Base-by-base conservation (phyloP, 1,140 invertebrate species). In the Bradysia coprophila region DNA sequence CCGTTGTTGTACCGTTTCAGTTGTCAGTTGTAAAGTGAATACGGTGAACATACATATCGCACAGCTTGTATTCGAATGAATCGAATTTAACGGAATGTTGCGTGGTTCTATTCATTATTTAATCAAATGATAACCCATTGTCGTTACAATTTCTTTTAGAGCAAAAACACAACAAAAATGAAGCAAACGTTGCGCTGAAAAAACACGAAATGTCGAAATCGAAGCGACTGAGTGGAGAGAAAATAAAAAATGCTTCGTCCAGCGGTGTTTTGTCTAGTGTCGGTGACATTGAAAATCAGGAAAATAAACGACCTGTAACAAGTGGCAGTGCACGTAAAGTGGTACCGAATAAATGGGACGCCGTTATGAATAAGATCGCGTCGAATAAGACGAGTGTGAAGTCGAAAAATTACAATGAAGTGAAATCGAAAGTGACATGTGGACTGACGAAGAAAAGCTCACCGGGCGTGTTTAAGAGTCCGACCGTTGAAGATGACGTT, bases 351-450 rank as follows among this genome's bases (percentile, higher is more conserved):
- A 70, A 78, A 41, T 81, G 81, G 71, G 81, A 86, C 51, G 81
- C 75, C 34, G 77, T 86, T 31, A 78, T 83, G 72, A 81, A 76
- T 59, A 85, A 85, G 61, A 81, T 81, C 40, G 73, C 76, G 19
- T 78, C 76, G 49, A 73, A 73, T 24, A 79, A 81, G 51, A 68
- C 62, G 18, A 75, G 80, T 48, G 71, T 76, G 45, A 74, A 75
- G 52, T 66, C 62, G n/a, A 79, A 77, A 48, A 69, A 69, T 9
- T 73, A 76, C 38, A 85, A 81, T 56, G 81, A 88, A 54, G 75
- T 88, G 20, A 86, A 86, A 54, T 81, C 81, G 3, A 78, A 81
- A 61, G 76, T 86, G 21, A 67, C 68, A 43, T 66, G 64, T 46
- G 55, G 51, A 16, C 45, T 45, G 5, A n/a, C 24, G 6, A 21